Conservation (phyloP, 2,797 vertebrate species). For the Jordanella pulchra region DNA sequence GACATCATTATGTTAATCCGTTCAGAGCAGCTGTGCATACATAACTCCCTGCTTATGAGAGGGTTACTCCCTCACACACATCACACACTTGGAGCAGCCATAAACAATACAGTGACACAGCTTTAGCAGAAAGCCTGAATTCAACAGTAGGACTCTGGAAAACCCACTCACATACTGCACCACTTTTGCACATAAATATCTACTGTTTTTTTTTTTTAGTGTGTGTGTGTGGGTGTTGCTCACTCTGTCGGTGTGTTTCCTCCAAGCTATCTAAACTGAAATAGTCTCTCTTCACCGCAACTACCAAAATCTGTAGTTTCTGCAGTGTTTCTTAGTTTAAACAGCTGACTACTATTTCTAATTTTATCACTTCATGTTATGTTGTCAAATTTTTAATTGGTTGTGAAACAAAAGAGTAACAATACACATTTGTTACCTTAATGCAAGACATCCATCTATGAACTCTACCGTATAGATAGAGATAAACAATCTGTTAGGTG, state of each 20-base stretch:
- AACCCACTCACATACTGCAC: constrained; percentile 8
- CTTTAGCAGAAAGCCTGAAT: constrained; percentile 31
- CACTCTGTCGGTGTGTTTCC: constrained; percentile 20
- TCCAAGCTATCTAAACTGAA: constrained; percentile 27
- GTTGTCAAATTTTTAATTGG: constrained; percentile 20
- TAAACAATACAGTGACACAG: constrained; percentile 36
- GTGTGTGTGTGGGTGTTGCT: background rate
- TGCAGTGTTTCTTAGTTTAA: constrained; percentile 37
- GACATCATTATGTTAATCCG: constrained; percentile 81
- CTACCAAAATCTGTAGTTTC: constrained; percentile 29
- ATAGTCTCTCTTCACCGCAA: constrained; percentile 35
- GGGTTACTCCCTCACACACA: constrained; percentile 19
- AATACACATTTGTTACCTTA: constrained; percentile 9
- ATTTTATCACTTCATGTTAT: constrained; percentile 40
- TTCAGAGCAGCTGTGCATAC: constrained; percentile 65
- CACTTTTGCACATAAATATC: background rate
- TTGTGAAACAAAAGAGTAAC: constrained; percentile 11
- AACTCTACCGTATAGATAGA: constrained; percentile 1
- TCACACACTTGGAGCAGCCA: constrained; percentile 19
- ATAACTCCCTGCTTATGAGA: constrained; percentile 58
- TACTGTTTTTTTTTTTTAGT: background rate
- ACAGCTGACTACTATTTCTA: constrained; percentile 62
- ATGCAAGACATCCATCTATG: constrained; percentile 3
- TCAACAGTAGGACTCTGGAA: constrained; percentile 9
- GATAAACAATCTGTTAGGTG: background rate